phyloP scores from a whole-genome alignment of 2,797 vertebrate species.

The Choloepus didactylus region DNA sequence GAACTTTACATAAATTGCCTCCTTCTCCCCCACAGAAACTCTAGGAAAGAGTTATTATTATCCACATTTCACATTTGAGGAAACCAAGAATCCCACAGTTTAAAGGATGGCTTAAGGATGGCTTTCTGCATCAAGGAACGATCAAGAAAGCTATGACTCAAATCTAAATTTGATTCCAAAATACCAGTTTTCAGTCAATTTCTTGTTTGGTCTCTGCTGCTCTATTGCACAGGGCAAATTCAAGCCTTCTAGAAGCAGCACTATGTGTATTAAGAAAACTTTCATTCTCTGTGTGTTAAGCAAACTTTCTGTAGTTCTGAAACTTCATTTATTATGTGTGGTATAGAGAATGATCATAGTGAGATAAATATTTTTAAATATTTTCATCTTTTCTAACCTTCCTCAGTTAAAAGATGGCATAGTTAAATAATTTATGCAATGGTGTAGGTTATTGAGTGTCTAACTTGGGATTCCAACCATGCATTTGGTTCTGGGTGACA shows the following conservation, averaged over 20 bases:
- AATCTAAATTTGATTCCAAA: not conserved
- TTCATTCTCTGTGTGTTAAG: not conserved
- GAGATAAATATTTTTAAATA: not conserved
- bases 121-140: not conserved
- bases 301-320: not conserved
- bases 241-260: not conserved
- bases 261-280: not conserved
- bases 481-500: not conserved
- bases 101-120: not conserved
- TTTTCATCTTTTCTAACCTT: not conserved
- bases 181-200: not conserved
- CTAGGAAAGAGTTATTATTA: not conserved
- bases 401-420: not conserved
- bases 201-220: not conserved
- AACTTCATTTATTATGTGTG: not conserved
- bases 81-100: not conserved
- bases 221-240: fast-evolving
- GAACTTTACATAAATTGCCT: not conserved
- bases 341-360: not conserved
- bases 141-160: not conserved
- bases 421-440: not conserved
- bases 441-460: no score
- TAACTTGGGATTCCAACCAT: not conserved
- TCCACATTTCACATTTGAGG: not conserved
- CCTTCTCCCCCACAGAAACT: not conserved